Base-by-base conservation (phyloP, 2,888 invertebrate genomes). In the Heliconius aoede region DNA sequence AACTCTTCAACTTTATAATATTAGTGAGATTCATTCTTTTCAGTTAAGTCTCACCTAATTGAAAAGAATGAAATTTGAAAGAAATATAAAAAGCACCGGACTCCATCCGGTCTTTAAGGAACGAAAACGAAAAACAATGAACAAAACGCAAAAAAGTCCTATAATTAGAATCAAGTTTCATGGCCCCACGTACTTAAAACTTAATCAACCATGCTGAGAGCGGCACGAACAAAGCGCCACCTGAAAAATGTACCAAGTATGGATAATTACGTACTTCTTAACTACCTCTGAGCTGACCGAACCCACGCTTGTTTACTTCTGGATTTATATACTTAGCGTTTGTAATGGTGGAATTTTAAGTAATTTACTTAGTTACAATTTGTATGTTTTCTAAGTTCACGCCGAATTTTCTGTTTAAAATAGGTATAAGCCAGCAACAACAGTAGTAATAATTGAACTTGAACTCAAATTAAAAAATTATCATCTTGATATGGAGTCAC, bases 231-330 rank as follows among this genome's bases (percentile, higher is more conserved):
- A 75, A 68, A 77, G 76, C 74, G 74, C 62, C 72, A 79, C 74
- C 78, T 79, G 80, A 80, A 78, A 79, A 80, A 79, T 74, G 78
- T 76, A 73, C 72, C 62, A 75, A 67, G 30, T 62, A 62, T 46
- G 30, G 36, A 32, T 73, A 60, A 78, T 72, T 76, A 76, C 73
- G 30, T 24, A 28, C 72, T 36, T n/a, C 58, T 51, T 61, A 46
- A 60, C 13, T 69, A 69, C 69, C 55, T 69, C 7, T 55, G 55
- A 55, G 55, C 55, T 32, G 60, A 67, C 15, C 28, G 28, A 40
- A 55, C 26, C 4, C 24, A 51, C 30, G 61, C 40, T 68, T 68
- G 76, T 72, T 73, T 76, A 68, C 72, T 58, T 36, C 65, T 68
- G n/a, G 58, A 67, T 21, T 67, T 74, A 9, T 40, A 18, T 28